These are phyloP conservation scores for Ceratotherium simum DNA, from an alignment of 2,113 vertebrate genomes.

Conservation along the genomic window DNA sequence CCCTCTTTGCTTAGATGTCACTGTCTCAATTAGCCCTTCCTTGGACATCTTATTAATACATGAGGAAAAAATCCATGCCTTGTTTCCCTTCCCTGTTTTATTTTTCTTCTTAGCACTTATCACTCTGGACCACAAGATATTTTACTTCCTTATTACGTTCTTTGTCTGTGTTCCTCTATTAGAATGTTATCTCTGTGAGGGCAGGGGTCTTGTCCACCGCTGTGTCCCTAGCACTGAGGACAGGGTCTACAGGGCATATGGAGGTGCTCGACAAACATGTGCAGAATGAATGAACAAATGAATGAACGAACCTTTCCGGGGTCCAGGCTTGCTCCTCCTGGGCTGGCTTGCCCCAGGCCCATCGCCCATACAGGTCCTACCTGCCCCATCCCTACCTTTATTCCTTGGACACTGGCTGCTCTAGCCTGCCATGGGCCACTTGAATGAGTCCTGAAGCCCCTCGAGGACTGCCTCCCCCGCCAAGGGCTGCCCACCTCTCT, in stretches of 20 bases:
- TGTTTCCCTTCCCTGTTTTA: neutral
- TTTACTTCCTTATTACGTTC: neutral
- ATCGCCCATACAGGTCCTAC: accelerated
- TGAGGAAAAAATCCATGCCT: neutral
- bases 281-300: neutral
- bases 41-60: constrained; percentile 24
- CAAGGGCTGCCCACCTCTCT: neutral
- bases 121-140: neutral
- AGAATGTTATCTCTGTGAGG: neutral
- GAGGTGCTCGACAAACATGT: neutral
- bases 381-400: neutral
- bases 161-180: neutral
- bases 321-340: neutral
- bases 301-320: neutral
- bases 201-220: neutral
- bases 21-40: constrained; percentile 25
- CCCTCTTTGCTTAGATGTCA: neutral
- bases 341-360: neutral
- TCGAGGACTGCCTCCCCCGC: neutral
- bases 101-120: neutral
- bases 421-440: neutral
- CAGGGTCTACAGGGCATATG: neutral
- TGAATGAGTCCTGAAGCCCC: neutral
- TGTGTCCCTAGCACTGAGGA: neutral
- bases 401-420: neutral